Base-by-base conservation (phyloP, 2,888 invertebrate genomes). In the Pollenia amentaria region DNA sequence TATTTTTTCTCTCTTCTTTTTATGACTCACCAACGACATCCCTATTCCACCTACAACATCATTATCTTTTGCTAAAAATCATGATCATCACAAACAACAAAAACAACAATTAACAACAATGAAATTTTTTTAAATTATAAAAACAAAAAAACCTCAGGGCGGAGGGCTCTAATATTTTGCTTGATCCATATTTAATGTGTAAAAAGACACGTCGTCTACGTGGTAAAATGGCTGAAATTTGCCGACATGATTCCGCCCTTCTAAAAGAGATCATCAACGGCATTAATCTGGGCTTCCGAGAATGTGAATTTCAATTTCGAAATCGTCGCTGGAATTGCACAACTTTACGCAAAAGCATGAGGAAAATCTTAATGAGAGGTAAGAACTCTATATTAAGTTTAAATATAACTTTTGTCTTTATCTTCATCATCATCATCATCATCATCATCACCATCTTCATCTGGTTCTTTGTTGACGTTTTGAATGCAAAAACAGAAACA, bases 261-360 rank as follows among this genome's bases (percentile, higher is more conserved):
- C 94, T 98, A 88, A 95, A 96, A 91, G 97, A 97, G 94, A 97
- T 98, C 91, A 95, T 96, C 80, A 95, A 96, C 90, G 98, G 98
- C 29, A 97, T 98, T 85, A 95, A 96, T 89, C 94, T 97, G 87
- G 97, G 97, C 40, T 97, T 97, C 89, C 95, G 95, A 88, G 97
- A 98, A 95, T 98, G 98, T 93, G 97, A 97, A 89, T 95, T 96
- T 93, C 98, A 98, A 94, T 98, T 98, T 94, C 95, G 96, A 84
- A 95, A 96, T 93, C 95, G 97, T 86, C 94, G 97, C 92, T 98
- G 98, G 98, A 98, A 98, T 93, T 98, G 98, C 93, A 97, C 97
- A 79, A 96, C 97, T 0, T 95, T 96, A 87, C 95, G 96, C 89
- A 95, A 91, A 86, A 92, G 92, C 91, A 92, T 92, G 91, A 95